phyloP scores from a whole-genome alignment of 2,888 invertebrate genomes.

The Perizoma flavofasciatum region DNA sequence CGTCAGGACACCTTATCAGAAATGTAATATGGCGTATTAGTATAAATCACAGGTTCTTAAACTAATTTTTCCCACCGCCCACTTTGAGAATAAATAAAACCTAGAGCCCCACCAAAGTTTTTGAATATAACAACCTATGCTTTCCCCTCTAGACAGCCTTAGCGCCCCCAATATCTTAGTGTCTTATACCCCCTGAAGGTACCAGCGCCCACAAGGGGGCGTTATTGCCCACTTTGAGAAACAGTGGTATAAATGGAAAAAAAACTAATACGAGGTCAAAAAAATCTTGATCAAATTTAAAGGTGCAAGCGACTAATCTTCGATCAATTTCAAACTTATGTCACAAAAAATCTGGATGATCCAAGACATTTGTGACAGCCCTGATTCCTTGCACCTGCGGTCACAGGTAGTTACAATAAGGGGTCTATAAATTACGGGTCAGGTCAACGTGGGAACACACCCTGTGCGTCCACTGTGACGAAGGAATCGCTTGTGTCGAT shows the following conservation, averaged over 20 bases:
- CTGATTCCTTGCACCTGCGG: conserved; percentile 77
- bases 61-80: too few relatives aligned
- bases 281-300: conserved; percentile 17
- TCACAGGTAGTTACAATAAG: conserved; percentile 71
- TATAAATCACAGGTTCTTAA: too few relatives aligned
- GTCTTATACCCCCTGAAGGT: too few relatives aligned
- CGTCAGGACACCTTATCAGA: conserved; percentile 1
- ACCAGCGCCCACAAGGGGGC: too few relatives aligned
- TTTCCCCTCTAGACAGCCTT: too few relatives aligned
- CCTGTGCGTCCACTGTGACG: conserved; percentile 69
- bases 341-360: conserved; percentile 28
- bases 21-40: conserved; percentile 19
- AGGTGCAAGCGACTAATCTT: not conserved
- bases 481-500: conserved; percentile 35
- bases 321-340: not conserved
- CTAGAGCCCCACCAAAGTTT: too few relatives aligned
- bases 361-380: conserved; percentile 51
- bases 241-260: conserved; percentile 9
- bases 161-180: too few relatives aligned
- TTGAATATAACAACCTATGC: too few relatives aligned
- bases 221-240: too few relatives aligned
- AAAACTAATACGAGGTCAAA: conserved; percentile 4
- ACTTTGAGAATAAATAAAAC: too few relatives aligned
- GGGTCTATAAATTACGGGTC: conserved; percentile 79
- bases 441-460: conserved; percentile 79